Conservation (phyloP, 2,113 vertebrate species). For the Tautogolabrus adspersus region DNA sequence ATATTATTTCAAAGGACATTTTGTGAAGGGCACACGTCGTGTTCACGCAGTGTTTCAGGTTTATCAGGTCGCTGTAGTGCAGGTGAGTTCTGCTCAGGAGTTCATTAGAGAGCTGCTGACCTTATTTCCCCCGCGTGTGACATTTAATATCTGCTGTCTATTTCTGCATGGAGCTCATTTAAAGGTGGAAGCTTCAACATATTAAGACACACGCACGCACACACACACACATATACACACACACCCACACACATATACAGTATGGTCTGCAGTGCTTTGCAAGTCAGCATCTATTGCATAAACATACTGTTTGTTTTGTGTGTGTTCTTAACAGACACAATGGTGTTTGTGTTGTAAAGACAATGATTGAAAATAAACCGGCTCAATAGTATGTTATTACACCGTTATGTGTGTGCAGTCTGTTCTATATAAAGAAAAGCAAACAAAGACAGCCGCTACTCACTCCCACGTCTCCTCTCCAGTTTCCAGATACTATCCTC, state of each 20-base stretch:
- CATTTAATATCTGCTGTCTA: constrained; percentile 68
- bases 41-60: not conserved
- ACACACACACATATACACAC: no score
- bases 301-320: not conserved
- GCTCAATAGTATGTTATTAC: constrained; percentile 44
- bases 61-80: not conserved
- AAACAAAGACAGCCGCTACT: constrained; percentile 57
- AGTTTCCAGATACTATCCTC: constrained; percentile 42
- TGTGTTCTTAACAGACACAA: not conserved
- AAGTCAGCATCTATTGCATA: constrained; percentile 2
- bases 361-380: constrained; percentile 28
- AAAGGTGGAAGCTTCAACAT: constrained; percentile 42
- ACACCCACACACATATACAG: no score
- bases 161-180: constrained; percentile 56
- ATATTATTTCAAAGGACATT: not conserved
- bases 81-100: constrained; percentile 22
- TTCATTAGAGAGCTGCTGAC: constrained; percentile 55
- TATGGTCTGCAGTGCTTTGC: not conserved
- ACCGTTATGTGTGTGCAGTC: constrained; percentile 42
- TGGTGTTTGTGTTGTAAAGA: not conserved
- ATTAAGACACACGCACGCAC: not conserved
- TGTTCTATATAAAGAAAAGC: constrained; percentile 63
- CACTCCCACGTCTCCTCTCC: constrained; percentile 37
- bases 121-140: constrained; percentile 66
- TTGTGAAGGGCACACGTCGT: constrained; percentile 7